A percentile compares a stretch with the other conserved stretches of the same genome.
These are phyloP conservation scores for Eutolmus rufibarbis DNA, from an alignment of 2,888 invertebrate genomes.

Conservation along the genomic window DNA sequence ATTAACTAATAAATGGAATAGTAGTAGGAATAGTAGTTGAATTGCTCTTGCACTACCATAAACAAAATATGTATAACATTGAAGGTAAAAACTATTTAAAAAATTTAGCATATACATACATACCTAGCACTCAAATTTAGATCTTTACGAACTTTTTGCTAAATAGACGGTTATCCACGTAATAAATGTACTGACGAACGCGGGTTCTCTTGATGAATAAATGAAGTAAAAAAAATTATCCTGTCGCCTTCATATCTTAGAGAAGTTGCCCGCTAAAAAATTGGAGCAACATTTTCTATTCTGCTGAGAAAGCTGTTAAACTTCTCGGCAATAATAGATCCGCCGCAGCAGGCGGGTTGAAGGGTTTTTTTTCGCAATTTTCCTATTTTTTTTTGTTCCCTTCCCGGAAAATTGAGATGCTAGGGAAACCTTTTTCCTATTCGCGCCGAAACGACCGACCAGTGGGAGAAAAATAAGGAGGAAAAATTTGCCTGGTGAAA, in stretches of 20 bases:
- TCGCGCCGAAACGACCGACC: background rate
- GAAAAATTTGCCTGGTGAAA: constrained; percentile 10
- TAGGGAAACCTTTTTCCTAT: background rate
- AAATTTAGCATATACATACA: too few species aligned
- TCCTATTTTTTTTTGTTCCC: background rate
- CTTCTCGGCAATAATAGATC: background rate
- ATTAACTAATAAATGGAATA: too few species aligned
- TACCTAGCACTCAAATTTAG: too few species aligned
- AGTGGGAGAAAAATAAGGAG: background rate
- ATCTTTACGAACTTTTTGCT: background rate
- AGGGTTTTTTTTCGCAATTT: background rate
- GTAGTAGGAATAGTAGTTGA: too few species aligned
- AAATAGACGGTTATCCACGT: background rate
- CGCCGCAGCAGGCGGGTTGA: background rate
- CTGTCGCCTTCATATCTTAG: background rate
- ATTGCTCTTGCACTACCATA: too few species aligned
- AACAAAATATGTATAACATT: too few species aligned
- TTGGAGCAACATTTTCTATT: background rate
- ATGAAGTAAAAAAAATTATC: background rate
- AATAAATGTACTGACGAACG: background rate
- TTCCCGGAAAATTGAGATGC: background rate
- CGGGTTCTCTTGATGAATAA: background rate
- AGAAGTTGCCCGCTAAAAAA: background rate
- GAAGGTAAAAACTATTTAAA: too few species aligned
- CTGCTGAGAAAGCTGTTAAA: constrained; percentile 22